Percentiles rank a stretch among this genome's conserved stretches.
Conservation (phyloP, 37 sponge, comb jelly and placozoan species). For the Chondrosia reniformis region DNA sequence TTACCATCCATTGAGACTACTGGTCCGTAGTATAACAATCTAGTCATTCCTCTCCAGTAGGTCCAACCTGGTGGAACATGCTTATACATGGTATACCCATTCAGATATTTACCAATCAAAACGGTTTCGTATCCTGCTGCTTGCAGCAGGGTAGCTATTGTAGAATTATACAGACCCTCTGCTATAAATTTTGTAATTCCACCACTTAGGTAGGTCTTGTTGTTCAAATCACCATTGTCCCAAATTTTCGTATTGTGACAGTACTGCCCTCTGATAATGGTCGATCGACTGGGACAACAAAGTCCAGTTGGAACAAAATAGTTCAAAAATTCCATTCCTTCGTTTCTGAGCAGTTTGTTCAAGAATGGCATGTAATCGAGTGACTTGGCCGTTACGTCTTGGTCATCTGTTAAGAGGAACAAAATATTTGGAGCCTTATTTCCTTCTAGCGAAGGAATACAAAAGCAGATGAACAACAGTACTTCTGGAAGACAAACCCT, state of each 20-base stretch:
- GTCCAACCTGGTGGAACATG: conserved; percentile 71
- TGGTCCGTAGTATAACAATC: conserved; percentile 52
- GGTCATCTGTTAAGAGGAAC: conserved; percentile 63
- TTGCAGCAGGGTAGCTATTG: conserved; percentile 44
- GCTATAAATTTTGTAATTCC: conserved; percentile 46
- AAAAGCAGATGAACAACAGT: too few relatives aligned
- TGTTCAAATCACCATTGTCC: conserved; percentile 78
- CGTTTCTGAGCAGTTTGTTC: conserved; percentile 43
- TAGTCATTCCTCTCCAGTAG: conserved; percentile 71
- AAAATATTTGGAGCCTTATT: conserved; percentile 60
- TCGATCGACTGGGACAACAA: conserved; percentile 71
- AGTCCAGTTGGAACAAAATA: conserved; percentile 72
- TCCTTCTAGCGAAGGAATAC: too few relatives aligned
- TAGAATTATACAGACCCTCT: conserved; percentile 27
- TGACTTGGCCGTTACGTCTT: conserved; percentile 68
- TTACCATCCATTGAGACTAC: conserved; percentile 59
- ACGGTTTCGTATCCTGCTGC: conserved; percentile 63
- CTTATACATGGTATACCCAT: conserved; percentile 52
- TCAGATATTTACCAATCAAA: conserved; percentile 64
- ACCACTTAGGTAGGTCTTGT: conserved; percentile 55
- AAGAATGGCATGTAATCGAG: conserved; percentile 68
- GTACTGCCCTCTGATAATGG: conserved; percentile 61
- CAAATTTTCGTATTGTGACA: conserved; percentile 75
- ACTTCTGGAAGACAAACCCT: too few relatives aligned
- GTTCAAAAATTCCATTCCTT: conserved; percentile 55